phyloP scores from a whole-genome alignment of 2,113 vertebrate genomes.

The Ornithorhynchus anatinus region DNA sequence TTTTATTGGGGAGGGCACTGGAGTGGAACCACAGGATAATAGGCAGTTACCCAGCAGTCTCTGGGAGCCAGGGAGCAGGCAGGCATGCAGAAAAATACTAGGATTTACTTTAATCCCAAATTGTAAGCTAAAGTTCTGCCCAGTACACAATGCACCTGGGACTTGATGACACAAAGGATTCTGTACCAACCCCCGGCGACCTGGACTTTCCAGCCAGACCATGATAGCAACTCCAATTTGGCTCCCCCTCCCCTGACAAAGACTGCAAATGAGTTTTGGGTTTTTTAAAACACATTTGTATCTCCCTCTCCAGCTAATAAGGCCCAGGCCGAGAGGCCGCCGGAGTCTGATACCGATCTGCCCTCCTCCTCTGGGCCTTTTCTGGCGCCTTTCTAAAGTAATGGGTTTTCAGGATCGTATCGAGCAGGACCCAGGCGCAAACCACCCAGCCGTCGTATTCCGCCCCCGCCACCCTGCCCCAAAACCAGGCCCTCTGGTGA shows the following conservation, averaged over 20 bases:
- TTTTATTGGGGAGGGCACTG: conserved; percentile 99
- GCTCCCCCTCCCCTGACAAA: conserved; percentile 26
- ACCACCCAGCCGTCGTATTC: background rate
- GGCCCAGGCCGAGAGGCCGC: background rate
- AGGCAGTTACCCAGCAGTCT: conserved; percentile 99
- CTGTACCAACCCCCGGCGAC: conserved; percentile 29
- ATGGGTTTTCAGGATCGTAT: background rate
- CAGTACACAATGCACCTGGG: conserved; percentile 71
- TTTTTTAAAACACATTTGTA: background rate
- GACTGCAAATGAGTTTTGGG: conserved; percentile 34
- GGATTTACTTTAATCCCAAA: conserved; percentile 98
- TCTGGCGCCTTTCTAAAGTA: background rate
- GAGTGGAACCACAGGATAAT: conserved; percentile 99
- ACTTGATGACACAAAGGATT: conserved; percentile 71
- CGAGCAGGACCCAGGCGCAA: background rate
- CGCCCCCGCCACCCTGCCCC: background rate
- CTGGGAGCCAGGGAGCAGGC: conserved; percentile 94
- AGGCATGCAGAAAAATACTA: conserved; percentile 97
- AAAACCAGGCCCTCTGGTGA: background rate
- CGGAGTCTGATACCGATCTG: background rate
- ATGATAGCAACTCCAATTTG: conserved; percentile 63
- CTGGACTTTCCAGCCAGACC: conserved; percentile 30
- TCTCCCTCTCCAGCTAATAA: background rate
- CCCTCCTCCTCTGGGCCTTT: background rate
- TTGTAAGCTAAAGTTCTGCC: conserved; percentile 76